Base-by-base conservation (phyloP, 2,888 invertebrate species). In the Eupithecia abbreviata region DNA sequence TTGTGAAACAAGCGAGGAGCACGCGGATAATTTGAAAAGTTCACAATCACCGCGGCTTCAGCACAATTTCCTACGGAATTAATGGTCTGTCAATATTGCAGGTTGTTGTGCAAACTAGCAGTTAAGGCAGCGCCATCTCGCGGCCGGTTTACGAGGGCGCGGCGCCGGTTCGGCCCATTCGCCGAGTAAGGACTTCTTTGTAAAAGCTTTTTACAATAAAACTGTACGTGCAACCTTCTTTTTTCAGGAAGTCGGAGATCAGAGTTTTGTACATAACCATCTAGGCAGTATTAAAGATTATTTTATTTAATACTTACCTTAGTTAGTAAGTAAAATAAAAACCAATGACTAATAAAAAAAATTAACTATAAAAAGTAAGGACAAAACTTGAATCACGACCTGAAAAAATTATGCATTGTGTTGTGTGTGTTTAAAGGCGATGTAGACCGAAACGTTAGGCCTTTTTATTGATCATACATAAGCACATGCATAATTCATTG, bases 61-160 rank as follows among this genome's bases (percentile, higher is more conserved):
- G 94, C 93, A 92, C 94, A 93, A 93, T 95, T 93, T 94, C 92
- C 93, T 94, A 90, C 86, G 89, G 93, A 94, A 95, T 93, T 95
- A 94, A 95, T 94, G 94, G 91, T 94, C 91, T 94, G 95, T 93
- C 95, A 94, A 95, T 95, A 94, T 93, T 93, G 78, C 90, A 89
- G 92, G 90, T 90, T 91, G 92, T 91, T 92, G 92, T 91, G 92
- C 91, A 89, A 93, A 92, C 92, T 85, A 85, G 88, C 90, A 89
- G 91, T 94, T 91, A 93, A 92, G 90, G 89, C 91, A 91, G 82
- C 89, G 91, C 93, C 91, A 93, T 94, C 93, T 93, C 84, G 87
- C 86, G 90, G 90, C 79, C 87, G 86, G 86, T 92, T 93, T 92
- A 93, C 86, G 90, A 89, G 89, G 85, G 78, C 77, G 75, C 79